Base-by-base conservation (phyloP, 2,888 invertebrate genomes). In the Troilus luridus region DNA sequence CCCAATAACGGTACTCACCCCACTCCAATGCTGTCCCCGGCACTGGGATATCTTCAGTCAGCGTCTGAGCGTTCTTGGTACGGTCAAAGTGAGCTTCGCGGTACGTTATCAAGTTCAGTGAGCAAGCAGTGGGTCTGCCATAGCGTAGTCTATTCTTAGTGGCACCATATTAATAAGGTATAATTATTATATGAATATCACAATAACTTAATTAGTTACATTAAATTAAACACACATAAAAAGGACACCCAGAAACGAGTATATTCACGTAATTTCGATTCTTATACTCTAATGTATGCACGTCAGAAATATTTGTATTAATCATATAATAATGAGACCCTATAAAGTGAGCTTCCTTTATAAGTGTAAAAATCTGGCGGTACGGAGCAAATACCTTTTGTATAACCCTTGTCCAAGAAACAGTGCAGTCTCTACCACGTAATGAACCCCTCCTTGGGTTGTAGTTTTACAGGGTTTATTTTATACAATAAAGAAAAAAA, bases 1-100 rank as follows among this genome's bases (percentile, higher is more conserved):
- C n/a, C 85, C 85, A 41, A 85, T 85, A 85, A 56, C 85, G 85
- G 85, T 85, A 85, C 56, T 5, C 41, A 21, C n/a, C n/a, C 85
- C 85, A 56, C 85, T n/a, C 21, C 56, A 19, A 9, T 21, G 54
- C 0, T 10, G 54, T 7, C 81, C 10, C 10, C 85, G 0, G 14
- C 21, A 0, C 11, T 2, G 12, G 9, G 56, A n/a, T 85, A n/a
- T 85, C 85, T 85, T 85, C 85, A 85, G 85, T 85, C 56, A 1
- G 56, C 85, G n/a, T n/a, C 56, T 11, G 19, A n/a, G n/a, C n/a
- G 56, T 54, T 56, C 17, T 8, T 17, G 8, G 72, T 77, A 77
- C 72, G 72, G 72, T 77, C 72, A 77, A 77, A 27, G 72, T 77
- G 72, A 41, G 5, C 21, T 62, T 62, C 8, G 72, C 27, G 9